Evolutionary conservation across 2,113 vertebrate species (phyloP).

Genomic region (Syngnathus floridae): DNA sequence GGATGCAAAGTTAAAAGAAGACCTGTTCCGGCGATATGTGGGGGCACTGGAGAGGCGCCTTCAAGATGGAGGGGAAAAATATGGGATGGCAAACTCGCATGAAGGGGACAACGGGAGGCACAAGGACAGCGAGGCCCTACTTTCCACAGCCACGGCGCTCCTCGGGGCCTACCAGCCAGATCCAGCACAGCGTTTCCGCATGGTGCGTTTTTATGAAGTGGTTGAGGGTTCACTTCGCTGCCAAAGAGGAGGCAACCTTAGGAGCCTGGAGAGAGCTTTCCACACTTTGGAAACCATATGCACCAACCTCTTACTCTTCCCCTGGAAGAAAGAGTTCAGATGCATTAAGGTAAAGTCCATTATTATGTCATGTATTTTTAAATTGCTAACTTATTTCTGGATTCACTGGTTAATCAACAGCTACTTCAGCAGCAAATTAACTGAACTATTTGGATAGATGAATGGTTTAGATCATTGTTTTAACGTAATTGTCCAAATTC

Average conservation of each 20-base stretch:
- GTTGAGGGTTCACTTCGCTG: conserved; percentile 83
- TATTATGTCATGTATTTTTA: no score
- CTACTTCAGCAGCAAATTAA: no score
- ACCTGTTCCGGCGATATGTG: conserved; percentile 93
- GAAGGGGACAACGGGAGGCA: conserved; percentile 66
- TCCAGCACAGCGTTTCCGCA: conserved; percentile 84
- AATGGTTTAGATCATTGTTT: no score
- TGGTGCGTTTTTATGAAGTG: conserved; percentile 91
- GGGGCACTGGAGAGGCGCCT: conserved; percentile 84
- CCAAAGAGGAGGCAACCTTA: conserved; percentile 80
- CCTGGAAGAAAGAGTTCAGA: conserved; percentile 98
- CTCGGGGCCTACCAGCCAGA: conserved; percentile 88
- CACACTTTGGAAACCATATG: conserved; percentile 84
- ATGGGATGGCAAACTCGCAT: conserved; percentile 49
- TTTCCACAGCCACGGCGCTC: conserved; percentile 84
- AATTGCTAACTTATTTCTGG: no score
- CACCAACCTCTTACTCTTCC: conserved; percentile 91
- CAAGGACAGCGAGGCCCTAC: conserved; percentile 75
- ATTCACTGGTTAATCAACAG: no score
- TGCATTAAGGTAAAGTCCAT: conserved; percentile 84
- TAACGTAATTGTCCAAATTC: no score
- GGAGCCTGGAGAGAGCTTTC: conserved; percentile 81
- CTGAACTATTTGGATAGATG: no score
- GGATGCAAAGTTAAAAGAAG: conserved; percentile 96
- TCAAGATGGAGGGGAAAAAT: conserved; percentile 67